Evolutionary conservation across 1,140 invertebrate species (phyloP), one percentile per base, ranked within the genome.

Genomic region (Octopus sinensis): DNA sequence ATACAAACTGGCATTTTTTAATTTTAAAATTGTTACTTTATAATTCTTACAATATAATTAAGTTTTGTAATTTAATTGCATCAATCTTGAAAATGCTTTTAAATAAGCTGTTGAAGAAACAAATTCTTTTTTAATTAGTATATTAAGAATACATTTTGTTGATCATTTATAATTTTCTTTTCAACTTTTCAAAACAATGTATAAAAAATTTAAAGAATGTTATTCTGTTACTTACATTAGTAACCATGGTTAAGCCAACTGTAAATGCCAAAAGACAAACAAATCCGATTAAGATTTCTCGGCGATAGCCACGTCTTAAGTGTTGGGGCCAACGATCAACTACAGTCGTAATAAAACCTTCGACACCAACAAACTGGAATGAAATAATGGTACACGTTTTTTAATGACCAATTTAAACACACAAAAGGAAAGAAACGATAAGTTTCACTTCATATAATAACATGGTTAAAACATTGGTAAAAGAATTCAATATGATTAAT

Each of bases 331-430:
- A 94, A 81, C 93, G 91, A 87, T 96, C 95, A 10, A 95, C 92
- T 81, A 95, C 92, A 1, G 94, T 93, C 4, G 95, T 95, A 80
- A 94, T 94, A 77, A 96, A 94, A n/a, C 94, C 94, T 90, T 96
- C 95, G 43, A 95, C 93, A 3, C 94, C 94, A 82, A 94, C 94
- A 89, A 96, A 95, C 91, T 96, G 93, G 5, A 84, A 79, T 30
- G 82, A 78, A 77, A 43, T 43, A 43, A 43, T 43, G 1, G 30
- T 43, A 43, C 30, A 43, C 3, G 30, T 43, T 43, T 43, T 43
- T 43, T 43, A 43, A 43, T 43, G 30, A 43, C 30, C 30, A 43
- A 1, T 43, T 43, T 43, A 43, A 43, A 43, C 30, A 43, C 30
- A 43, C 3, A 43, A 43, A 43, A 43, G 1, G 1, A 43, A 43